Evolutionary conservation across 2,113 vertebrate genomes (phyloP), one percentile per base, ranked within the genome.

Genomic region (Daphoenositta chrysoptera): DNA sequence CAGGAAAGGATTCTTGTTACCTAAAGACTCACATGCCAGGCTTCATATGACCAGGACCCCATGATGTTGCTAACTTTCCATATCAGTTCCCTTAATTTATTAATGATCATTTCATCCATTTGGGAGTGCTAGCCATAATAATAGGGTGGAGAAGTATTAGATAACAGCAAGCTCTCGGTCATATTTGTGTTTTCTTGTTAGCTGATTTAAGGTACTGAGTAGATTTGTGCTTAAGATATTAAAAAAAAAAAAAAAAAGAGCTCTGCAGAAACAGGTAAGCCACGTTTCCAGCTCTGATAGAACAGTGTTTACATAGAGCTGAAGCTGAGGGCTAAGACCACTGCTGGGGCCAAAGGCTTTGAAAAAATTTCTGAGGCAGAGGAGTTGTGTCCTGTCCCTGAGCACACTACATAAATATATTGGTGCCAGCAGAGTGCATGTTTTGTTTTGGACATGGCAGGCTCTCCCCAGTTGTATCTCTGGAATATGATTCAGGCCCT

Each of bases 41-140:
- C n/a, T 85, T 85, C n/a, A 13, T 64, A 44, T 72, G 63, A 72
- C 31, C 37, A 58, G 54, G 14, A 64, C 7, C 31, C 24, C 23
- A 54, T 35, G 23, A 39, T 70, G 27, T 65, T 77, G 30, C n/a
- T 64, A 61, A 47, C 6, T 70, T 91, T 70, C 31, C 4, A 0
- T 70, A 48, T 70, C 22, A 33, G 37, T 40, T 91, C n/a, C 8
- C 47, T 58, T 61, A 39, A 76, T 54, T 83, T 88, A 72, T 77
- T 89, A 69, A 77, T 65, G 42, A 81, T 80, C 26, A 27, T 85
- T 69, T 71, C 47, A 78, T 83, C 48, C 30, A 63, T 91, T 90
- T 87, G 91, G 93, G 90, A 95, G 87, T 90, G 87, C 85, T 92
- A 82, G 57, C 89, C 84, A 65, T 93, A 96, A 96, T 95, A 64